These are phyloP conservation scores for Blastobasis adustella DNA, from an alignment of 2,888 invertebrate genomes.

Conservation along the genomic window DNA sequence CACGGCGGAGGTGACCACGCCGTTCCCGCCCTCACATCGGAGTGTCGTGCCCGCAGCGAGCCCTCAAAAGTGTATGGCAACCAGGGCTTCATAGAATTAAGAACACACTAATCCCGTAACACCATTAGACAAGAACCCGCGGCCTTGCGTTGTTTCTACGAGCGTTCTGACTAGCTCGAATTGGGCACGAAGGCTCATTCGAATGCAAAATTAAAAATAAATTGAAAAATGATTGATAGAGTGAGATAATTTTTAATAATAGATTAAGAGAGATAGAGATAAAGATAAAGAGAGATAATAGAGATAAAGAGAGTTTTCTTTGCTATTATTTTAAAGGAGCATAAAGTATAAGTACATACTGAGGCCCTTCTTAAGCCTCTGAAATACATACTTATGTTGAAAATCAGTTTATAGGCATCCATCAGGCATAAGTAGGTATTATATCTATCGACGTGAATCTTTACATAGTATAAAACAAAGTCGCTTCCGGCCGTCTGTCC, in stretches of 20 bases:
- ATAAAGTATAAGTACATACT: background rate
- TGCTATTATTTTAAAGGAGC: background rate
- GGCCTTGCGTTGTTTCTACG: slow-evolving; percentile 39
- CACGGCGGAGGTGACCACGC: slow-evolving; percentile 21
- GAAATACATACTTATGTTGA: too few species aligned
- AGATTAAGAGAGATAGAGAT: too few species aligned
- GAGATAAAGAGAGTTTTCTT: too few species aligned
- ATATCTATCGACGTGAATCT: too few species aligned
- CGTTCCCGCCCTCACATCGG: slow-evolving; percentile 22
- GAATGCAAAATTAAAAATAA: slow-evolving; percentile 22
- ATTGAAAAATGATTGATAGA: too few species aligned
- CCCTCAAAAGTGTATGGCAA: slow-evolving; percentile 39
- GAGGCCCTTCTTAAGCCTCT: too few species aligned
- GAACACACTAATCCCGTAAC: slow-evolving; percentile 50
- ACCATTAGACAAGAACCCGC: slow-evolving; percentile 49
- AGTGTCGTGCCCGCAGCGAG: slow-evolving; percentile 31
- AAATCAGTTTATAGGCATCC: too few species aligned
- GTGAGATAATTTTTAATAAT: too few species aligned
- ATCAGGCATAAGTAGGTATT: too few species aligned
- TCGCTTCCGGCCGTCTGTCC: too few species aligned
- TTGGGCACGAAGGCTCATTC: slow-evolving; percentile 12
- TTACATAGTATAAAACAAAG: too few species aligned
- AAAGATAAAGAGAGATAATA: too few species aligned
- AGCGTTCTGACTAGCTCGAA: slow-evolving; percentile 11
- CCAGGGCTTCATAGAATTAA: slow-evolving; percentile 58